Percentiles rank a stretch among this genome's conserved stretches.
phyloP scores from a whole-genome alignment of 1,140 invertebrate genomes.

The Drosophila parabipectinata region DNA sequence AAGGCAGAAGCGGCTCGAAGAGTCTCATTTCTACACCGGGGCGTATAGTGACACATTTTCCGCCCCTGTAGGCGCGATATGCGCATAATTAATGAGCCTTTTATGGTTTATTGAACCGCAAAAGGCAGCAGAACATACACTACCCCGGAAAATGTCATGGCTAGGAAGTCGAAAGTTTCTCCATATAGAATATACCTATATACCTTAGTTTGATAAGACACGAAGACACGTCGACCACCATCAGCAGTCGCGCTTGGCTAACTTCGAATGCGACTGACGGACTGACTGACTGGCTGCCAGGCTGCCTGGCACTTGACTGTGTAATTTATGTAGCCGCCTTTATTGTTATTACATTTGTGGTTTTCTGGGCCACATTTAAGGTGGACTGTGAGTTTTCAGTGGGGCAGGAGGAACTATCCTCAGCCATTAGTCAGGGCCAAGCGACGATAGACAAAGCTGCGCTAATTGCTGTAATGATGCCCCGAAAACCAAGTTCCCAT shows the following conservation, averaged over 20 bases:
- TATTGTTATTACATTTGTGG: slow-evolving; percentile 71
- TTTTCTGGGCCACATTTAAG: slow-evolving; percentile 32
- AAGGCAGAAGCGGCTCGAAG: slow-evolving; percentile 16
- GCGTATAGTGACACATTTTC: slow-evolving; percentile 75
- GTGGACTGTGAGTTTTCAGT: slow-evolving; percentile 7
- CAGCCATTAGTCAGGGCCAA: slow-evolving; percentile 67
- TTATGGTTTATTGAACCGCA: slow-evolving; percentile 84
- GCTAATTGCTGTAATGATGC: slow-evolving; percentile 59
- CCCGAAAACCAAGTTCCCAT: slow-evolving; percentile 24
- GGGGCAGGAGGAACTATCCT: slow-evolving; percentile 28
- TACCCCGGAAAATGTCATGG: slow-evolving; percentile 56
- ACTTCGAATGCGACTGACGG: slow-evolving; percentile 42
- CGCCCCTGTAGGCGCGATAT: slow-evolving; percentile 80
- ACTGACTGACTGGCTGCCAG: not conserved
- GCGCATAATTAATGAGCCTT: slow-evolving; percentile 84
- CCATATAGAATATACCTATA: not conserved
- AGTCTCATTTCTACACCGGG: slow-evolving; percentile 41
- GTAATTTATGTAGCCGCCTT: slow-evolving; percentile 75
- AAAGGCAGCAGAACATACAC: slow-evolving; percentile 42
- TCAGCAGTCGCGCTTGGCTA: slow-evolving; percentile 69
- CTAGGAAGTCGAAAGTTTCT: slow-evolving; percentile 48
- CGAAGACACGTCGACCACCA: slow-evolving; percentile 12
- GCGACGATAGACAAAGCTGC: slow-evolving; percentile 65
- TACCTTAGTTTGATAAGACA: slow-evolving; percentile 59
- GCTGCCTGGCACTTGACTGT: slow-evolving; percentile 62